phyloP scores from a whole-genome alignment of 2,888 invertebrate genomes.

The Blastobasis lacticolella region DNA sequence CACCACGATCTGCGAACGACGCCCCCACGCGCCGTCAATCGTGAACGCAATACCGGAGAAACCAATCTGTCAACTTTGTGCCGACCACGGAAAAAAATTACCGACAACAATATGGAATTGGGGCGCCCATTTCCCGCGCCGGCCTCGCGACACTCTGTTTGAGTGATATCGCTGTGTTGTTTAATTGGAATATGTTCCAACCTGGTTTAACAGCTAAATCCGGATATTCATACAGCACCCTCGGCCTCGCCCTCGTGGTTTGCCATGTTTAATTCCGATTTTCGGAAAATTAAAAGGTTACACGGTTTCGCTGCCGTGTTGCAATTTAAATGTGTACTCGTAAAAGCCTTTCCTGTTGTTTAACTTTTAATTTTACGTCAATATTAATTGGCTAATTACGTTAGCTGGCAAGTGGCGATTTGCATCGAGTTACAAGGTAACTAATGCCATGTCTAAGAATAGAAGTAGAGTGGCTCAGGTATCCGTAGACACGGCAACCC shows the following conservation, averaged over 20 bases:
- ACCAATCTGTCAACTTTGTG: not conserved
- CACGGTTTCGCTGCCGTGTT: too few species aligned
- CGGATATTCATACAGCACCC: slow-evolving; percentile 26
- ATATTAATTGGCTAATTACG: too few species aligned
- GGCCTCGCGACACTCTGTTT: slow-evolving; percentile 17
- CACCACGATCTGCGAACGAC: not conserved
- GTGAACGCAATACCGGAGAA: not conserved
- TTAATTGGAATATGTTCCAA: slow-evolving; percentile 38
- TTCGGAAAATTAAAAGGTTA: slow-evolving; percentile 28
- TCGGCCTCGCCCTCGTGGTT: slow-evolving; percentile 16
- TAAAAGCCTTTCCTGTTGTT: too few species aligned
- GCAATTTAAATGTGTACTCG: too few species aligned
- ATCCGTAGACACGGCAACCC: too few species aligned
- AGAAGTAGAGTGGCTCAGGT: too few species aligned
- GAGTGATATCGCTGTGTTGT: slow-evolving; percentile 25
- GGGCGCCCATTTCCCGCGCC: slow-evolving; percentile 13
- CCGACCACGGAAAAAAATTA: not conserved
- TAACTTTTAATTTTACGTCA: too few species aligned
- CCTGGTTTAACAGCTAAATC: slow-evolving; percentile 31
- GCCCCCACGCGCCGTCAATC: not conserved
- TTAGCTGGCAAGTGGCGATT: too few species aligned
- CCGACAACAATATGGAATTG: slow-evolving; percentile 13
- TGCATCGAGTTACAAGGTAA: too few species aligned
- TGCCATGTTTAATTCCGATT: slow-evolving; percentile 32
- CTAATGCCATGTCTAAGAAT: too few species aligned